Percentiles rank a stretch among this genome's conserved stretches.
These are phyloP conservation scores for Nomada hirtipes DNA, from an alignment of 2,888 invertebrate genomes.

Conservation along the genomic window DNA sequence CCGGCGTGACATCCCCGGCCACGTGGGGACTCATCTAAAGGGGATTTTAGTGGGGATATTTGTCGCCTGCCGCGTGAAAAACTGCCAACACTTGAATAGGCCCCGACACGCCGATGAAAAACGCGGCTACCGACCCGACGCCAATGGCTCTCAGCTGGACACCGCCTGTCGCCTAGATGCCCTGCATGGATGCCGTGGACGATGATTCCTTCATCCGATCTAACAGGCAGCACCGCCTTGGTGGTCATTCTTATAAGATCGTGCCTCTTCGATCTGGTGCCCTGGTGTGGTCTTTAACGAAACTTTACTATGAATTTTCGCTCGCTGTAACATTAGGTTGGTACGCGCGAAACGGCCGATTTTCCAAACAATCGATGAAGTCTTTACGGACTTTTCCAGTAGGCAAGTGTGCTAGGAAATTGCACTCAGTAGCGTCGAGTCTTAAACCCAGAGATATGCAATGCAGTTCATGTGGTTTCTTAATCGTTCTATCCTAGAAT, in stretches of 20 bases:
- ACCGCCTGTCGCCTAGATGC: constrained; percentile 68
- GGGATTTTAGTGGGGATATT: constrained; percentile 78
- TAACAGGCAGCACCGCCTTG: constrained; percentile 5
- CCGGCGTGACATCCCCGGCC: constrained; percentile 73
- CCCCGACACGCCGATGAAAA: constrained; percentile 76
- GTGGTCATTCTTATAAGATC: constrained; percentile 6
- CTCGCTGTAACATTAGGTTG: not conserved
- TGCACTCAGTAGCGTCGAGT: too few species aligned
- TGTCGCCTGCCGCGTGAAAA: constrained; percentile 79
- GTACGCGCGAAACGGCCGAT: too few species aligned
- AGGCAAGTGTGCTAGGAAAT: too few species aligned
- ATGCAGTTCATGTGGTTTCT: too few species aligned
- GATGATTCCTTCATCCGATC: constrained; percentile 29
- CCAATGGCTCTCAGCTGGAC: constrained; percentile 73
- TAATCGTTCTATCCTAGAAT: too few species aligned
- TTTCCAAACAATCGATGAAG: too few species aligned
- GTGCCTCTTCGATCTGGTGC: not conserved
- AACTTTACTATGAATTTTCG: not conserved
- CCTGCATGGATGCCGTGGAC: constrained; percentile 43
- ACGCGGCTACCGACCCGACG: constrained; percentile 76
- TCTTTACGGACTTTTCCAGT: too few species aligned
- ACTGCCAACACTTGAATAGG: constrained; percentile 80
- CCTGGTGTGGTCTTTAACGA: not conserved
- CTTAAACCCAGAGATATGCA: too few species aligned
- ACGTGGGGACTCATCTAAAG: constrained; percentile 79